Evolutionary conservation across 1,140 invertebrate genomes (phyloP), one percentile per base, ranked within the genome.

Genomic region (Bicyclus anynana): DNA sequence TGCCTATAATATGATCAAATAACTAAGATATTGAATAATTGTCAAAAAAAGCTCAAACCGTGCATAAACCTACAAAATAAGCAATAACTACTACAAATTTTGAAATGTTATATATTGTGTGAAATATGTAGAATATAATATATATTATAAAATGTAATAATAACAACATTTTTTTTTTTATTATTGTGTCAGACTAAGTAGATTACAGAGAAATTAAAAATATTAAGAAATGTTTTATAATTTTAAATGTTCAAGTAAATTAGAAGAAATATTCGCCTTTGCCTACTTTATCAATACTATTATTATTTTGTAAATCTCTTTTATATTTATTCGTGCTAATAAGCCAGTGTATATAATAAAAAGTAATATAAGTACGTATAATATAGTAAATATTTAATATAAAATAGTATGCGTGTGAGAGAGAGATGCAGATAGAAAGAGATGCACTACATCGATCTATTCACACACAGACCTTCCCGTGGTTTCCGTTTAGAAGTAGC

Each of bases 391-490:
- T 57, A 53, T n/a, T n/a, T n/a, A n/a, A n/a, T n/a, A n/a, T n/a
- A 54, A 57, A 65, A 67, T 67, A 73, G 50, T 78, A 72, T 74
- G 73, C 70, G 79, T 80, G 79, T 76, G 80, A 79, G 77, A 86
- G 76, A 85, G 69, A 84, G 80, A 84, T 79, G 76, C 72, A 82
- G 69, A 84, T 62, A 76, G 72, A 86, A 40, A 80, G 72, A 86
- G 78, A 77, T 82, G 79, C 75, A 80, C 83, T 84, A 86, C 81
- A 86, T 86, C 77, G 75, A 84, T 84, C 80, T 73, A 81, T 75
- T 81, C 78, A 84, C 79, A 78, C 79, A 87, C 84, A 84, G 79
- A 87, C 84, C 84, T 87, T 77, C 54, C 53, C 50, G 59, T 20
- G 69, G 69, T 73, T 76, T 84, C 76, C 81, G 65, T 76, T 76